A percentile compares a stretch with the other conserved stretches of the same genome.
phyloP scores from a whole-genome alignment of 2,113 vertebrate genomes.

The Eulemur macaco region DNA sequence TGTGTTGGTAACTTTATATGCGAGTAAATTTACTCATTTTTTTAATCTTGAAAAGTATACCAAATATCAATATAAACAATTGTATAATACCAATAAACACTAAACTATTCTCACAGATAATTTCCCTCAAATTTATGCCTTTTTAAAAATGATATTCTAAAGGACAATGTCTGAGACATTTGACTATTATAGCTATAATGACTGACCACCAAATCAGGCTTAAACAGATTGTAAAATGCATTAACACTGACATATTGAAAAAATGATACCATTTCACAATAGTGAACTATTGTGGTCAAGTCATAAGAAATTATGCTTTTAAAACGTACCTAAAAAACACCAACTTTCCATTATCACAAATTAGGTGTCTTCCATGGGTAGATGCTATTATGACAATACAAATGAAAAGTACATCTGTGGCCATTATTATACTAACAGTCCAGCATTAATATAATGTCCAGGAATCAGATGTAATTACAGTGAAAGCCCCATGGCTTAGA shows the following conservation, averaged over 20 bases:
- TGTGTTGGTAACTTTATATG: background rate
- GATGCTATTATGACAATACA: slow-evolving; percentile 54
- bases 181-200: background rate
- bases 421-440: slow-evolving; percentile 56
- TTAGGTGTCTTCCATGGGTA: slow-evolving; percentile 43
- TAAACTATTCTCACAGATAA: background rate
- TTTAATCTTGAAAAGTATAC: slow-evolving; percentile 31
- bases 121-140: slow-evolving; percentile 8
- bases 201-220: background rate
- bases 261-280: slow-evolving; percentile 11
- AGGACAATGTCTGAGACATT: background rate
- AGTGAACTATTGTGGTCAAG: slow-evolving; percentile 39
- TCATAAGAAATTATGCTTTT: slow-evolving; percentile 51
- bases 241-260: slow-evolving; percentile 51
- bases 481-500: slow-evolving; percentile 36
- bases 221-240: slow-evolving; percentile 26
- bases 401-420: slow-evolving; percentile 54
- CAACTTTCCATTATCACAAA: slow-evolving; percentile 50
- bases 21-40: slow-evolving; percentile 32
- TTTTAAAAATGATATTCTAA: background rate
- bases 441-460: slow-evolving; percentile 50
- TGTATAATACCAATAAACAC: background rate
- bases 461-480: slow-evolving; percentile 59
- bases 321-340: slow-evolving; percentile 51
- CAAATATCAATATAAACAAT: slow-evolving; percentile 5